Evolutionary conservation across 92 coral and sea anemone species (phyloP).

Genomic region (Phymanthus crucifer): DNA sequence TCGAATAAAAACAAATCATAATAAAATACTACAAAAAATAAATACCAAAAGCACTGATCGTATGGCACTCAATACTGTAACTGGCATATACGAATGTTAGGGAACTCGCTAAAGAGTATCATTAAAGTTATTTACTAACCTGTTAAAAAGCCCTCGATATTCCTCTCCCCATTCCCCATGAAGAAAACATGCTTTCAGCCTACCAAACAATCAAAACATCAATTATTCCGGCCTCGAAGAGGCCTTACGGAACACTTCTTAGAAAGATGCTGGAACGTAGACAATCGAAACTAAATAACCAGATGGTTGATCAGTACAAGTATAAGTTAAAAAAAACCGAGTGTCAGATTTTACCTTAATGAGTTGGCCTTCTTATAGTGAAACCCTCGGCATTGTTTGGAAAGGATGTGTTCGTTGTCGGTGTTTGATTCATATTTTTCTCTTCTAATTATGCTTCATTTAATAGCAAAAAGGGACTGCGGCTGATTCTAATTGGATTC

Average conservation of each 20-base stretch:
- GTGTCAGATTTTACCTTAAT: not conserved
- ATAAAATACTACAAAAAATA: no score
- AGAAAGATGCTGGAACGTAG: not conserved
- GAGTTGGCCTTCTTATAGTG: not conserved
- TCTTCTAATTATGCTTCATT: slow-evolving; percentile 20
- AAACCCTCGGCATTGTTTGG: not conserved
- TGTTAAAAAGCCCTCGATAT: not conserved
- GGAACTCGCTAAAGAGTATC: not conserved
- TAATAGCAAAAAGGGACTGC: slow-evolving; percentile 9
- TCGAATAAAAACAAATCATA: no score
- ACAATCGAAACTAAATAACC: not conserved
- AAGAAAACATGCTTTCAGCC: not conserved
- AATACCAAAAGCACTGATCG: no score
- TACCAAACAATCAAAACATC: not conserved
- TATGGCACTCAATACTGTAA: no score
- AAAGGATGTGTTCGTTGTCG: not conserved
- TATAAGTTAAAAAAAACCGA: not conserved
- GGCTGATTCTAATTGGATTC: slow-evolving; percentile 21
- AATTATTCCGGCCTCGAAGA: not conserved
- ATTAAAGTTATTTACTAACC: not conserved
- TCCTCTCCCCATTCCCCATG: not conserved
- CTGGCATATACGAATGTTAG: no score
- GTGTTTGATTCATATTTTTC: not conserved
- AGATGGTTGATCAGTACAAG: not conserved
- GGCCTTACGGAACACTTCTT: not conserved